Percentiles rank a stretch among this genome's conserved stretches.
Evolutionary conservation across 2,113 vertebrate species (phyloP).

Genomic region (Bolborhynchus lineola): DNA sequence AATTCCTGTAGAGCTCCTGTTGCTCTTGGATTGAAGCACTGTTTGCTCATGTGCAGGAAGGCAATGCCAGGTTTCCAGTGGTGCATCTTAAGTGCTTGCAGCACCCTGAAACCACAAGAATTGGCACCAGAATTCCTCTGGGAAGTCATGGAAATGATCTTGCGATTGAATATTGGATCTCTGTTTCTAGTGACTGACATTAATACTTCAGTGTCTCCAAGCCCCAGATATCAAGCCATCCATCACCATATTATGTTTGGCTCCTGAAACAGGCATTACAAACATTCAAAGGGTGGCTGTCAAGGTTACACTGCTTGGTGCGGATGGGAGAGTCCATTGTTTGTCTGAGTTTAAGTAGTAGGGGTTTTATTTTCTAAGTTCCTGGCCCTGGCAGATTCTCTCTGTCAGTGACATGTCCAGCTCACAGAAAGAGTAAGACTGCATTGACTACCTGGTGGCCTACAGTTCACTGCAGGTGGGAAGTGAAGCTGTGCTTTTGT

Average conservation of each 20-base stretch:
- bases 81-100: background rate
- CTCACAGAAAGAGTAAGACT: background rate
- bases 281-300: background rate
- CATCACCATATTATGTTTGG: background rate
- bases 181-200: background rate
- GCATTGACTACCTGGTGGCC: background rate
- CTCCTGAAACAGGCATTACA: background rate
- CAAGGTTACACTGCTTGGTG: background rate
- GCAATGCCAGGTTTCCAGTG: accelerated
- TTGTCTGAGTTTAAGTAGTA: background rate
- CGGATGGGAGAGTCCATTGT: background rate
- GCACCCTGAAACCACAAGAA: background rate
- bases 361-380: background rate
- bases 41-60: background rate
- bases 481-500: background rate
- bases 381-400: background rate
- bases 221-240: background rate
- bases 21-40: background rate
- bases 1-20: background rate
- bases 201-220: background rate
- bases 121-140: background rate
- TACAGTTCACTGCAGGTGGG: background rate
- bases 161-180: background rate
- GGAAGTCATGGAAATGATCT: background rate
- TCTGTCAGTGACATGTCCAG: background rate